Evolutionary conservation across 2,888 invertebrate genomes (phyloP).

Genomic region (Pheosia gnoma): DNA sequence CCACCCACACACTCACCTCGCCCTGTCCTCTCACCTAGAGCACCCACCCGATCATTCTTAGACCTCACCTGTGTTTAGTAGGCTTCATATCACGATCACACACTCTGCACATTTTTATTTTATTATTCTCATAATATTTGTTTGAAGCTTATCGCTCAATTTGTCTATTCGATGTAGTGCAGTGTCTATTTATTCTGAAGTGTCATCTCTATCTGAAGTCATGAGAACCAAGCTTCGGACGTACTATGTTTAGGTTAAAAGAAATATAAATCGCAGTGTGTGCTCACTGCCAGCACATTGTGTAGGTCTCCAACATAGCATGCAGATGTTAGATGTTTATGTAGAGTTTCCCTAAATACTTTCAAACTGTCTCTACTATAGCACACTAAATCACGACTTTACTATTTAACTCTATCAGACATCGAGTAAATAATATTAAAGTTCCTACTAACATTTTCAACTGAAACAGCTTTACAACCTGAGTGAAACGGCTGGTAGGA

Average conservation of each 20-base stretch:
- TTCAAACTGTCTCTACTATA: conserved; percentile 17
- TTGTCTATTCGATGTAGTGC: conserved; percentile 66
- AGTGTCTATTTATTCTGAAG: conserved; percentile 54
- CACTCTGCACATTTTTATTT: conserved; percentile 63
- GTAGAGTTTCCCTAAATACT: conserved; percentile 31
- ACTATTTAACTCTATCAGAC: neutral
- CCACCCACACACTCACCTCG: conserved; percentile 65
- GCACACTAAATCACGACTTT: conserved; percentile 10
- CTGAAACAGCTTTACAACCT: neutral
- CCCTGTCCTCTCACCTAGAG: conserved; percentile 60
- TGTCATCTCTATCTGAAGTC: conserved; percentile 47
- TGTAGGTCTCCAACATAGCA: conserved; percentile 49
- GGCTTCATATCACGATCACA: conserved; percentile 64
- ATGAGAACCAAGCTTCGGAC: conserved; percentile 52
- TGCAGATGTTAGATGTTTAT: conserved; percentile 66
- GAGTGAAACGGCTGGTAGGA: neutral
- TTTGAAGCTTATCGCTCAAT: conserved; percentile 70
- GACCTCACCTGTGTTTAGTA: conserved; percentile 59
- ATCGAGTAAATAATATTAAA: neutral
- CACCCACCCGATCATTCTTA: conserved; percentile 65
- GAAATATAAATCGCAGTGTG: conserved; percentile 37
- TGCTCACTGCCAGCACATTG: conserved; percentile 36
- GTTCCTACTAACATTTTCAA: neutral
- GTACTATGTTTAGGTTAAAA: conserved; percentile 25
- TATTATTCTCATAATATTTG: conserved; percentile 36